These are phyloP conservation scores for Ceyx cyanopectus DNA, from an alignment of 2,113 vertebrate genomes.

Conservation along the genomic window DNA sequence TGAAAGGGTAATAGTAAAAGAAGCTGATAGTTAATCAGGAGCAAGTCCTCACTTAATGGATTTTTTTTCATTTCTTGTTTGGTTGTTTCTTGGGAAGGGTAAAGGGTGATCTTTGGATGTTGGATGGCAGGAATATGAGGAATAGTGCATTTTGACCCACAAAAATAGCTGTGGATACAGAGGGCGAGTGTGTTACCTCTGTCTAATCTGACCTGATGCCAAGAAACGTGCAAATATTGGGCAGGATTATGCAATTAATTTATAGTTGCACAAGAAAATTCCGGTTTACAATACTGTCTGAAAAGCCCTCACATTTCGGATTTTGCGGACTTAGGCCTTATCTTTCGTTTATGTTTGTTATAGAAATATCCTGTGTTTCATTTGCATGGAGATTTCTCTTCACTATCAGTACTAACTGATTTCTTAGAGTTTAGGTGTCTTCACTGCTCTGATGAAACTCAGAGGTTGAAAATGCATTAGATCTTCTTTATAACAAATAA, in stretches of 20 bases:
- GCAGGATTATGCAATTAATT: background rate
- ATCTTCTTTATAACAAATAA: background rate
- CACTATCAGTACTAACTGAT: background rate
- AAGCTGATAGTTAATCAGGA: background rate
- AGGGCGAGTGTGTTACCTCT: background rate
- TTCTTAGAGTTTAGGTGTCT: background rate
- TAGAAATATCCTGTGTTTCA: background rate
- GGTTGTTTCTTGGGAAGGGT: background rate
- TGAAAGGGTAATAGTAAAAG: background rate
- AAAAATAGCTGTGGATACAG: background rate
- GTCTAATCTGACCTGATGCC: background rate
- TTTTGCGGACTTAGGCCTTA: background rate
- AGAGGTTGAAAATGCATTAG: background rate
- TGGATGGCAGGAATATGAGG: background rate
- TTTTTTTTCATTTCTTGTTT: background rate
- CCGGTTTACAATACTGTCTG: background rate
- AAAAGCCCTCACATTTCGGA: background rate
- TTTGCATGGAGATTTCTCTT: background rate
- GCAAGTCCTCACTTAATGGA: background rate
- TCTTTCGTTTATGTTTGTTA: background rate
- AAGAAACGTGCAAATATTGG: background rate
- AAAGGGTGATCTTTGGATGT: background rate
- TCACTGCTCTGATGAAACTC: background rate
- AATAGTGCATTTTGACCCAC: background rate
- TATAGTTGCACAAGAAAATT: background rate